Base-by-base conservation (phyloP, 2,113 vertebrate species). In the Rynchops niger region DNA sequence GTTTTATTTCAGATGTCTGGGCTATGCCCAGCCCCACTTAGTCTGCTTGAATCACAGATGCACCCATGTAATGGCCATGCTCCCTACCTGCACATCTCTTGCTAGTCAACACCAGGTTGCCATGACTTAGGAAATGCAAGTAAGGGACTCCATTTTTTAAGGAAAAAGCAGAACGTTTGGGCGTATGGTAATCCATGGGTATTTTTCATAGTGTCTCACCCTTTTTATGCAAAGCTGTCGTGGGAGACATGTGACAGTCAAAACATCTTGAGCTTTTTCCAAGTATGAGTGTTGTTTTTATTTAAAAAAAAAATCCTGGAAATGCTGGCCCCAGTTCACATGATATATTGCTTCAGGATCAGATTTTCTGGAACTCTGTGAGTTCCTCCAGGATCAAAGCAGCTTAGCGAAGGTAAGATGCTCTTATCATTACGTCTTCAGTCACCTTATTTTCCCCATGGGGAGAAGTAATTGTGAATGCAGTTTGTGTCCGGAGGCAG, bases 301-400 rank as follows among this genome's bases (percentile, higher is more conserved):
- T 40, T 78, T 3, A 15, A 84, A 81, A 58, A 52, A 42, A 59
- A 3, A 40, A 82, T 90, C 61, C 55, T 26, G 11, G 52, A 86
- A 77, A 45, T 67, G 25, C 32, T 80, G 47, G 43, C 42, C n/a
- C 30, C 22, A 8, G 12, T 71, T 94, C 30, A 65, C 52, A 26
- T 27, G n/a, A 86, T 82, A 50, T 81, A 63, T 58, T 82, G 62
- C 50, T 87, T 92, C 47, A 63, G 49, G 87, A 76, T 72, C 72
- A 86, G 85, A 19, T 71, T 85, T 82, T 95, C 79, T 74, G 82
- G 34, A 88, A 42, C 42, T 70, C 53, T 63, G 26, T 90, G 72
- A 93, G 76, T 76, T 88, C 53, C 56, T 90, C n/a, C 58, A 92
- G 55, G 84, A 94, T 95, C 63, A 96, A 96, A 97, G 93, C 84